These are phyloP conservation scores for Apodemus agrarius DNA, from an alignment of 2,797 vertebrate species.

Conservation along the genomic window DNA sequence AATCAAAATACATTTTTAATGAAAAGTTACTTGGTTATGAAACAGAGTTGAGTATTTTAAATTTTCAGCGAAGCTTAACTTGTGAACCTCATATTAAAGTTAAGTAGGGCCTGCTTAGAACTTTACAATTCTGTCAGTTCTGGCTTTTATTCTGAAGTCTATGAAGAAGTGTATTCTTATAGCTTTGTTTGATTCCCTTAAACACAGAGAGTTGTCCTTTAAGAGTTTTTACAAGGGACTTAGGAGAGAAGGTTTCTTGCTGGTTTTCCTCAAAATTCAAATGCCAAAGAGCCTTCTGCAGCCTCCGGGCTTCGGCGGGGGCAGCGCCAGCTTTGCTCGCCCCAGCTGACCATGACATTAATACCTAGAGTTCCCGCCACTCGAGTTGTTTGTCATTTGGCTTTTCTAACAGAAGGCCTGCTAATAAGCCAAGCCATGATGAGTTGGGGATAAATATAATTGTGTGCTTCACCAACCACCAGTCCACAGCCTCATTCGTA, in stretches of 20 bases:
- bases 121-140: constrained; percentile 26
- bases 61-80: constrained; percentile 38
- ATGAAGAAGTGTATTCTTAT: constrained; percentile 39
- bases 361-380: constrained; percentile 65
- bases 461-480: constrained; percentile 65
- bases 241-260: constrained; percentile 56
- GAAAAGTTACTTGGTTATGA: constrained; percentile 67
- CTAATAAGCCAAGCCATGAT: constrained; percentile 66
- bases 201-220: constrained; percentile 61
- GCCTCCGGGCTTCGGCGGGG: constrained; percentile 64
- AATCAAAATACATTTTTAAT: constrained; percentile 36
- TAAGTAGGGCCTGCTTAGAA: constrained; percentile 33
- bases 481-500: constrained; percentile 46
- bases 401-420: constrained; percentile 65
- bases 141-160: constrained; percentile 50
- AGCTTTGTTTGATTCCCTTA: constrained; percentile 64
- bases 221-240: constrained; percentile 69
- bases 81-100: constrained; percentile 60
- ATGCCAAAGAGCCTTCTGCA: constrained; percentile 53
- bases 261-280: constrained; percentile 61
- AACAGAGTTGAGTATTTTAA: constrained; percentile 44
- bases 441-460: constrained; percentile 75
- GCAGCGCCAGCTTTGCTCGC: constrained; percentile 56
- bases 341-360: constrained; percentile 72
- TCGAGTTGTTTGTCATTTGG: constrained; percentile 53